A percentile compares a stretch with the other conserved stretches of the same genome.
Evolutionary conservation across 2,797 vertebrate species (phyloP).

Genomic region (Chrysocyon brachyurus): DNA sequence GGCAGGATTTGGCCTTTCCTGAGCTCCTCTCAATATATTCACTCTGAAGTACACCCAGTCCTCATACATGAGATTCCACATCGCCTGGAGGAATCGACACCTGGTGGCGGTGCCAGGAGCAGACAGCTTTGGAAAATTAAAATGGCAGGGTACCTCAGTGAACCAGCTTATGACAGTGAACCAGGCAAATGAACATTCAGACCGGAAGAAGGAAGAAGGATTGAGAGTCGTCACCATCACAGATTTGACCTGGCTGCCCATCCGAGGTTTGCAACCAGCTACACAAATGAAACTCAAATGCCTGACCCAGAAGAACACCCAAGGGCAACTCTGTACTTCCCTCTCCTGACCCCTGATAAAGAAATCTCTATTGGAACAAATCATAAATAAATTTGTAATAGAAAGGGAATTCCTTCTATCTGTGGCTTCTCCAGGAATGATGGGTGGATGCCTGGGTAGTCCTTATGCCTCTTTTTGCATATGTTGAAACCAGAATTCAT

Average conservation of each 20-base stretch:
- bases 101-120: not conserved
- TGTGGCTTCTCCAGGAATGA: not conserved
- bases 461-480: not conserved
- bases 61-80: conserved; percentile 6
- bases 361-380: not conserved
- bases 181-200: not conserved
- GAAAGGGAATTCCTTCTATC: conserved; percentile 34
- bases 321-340: not conserved
- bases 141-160: not conserved
- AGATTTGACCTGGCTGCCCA: not conserved
- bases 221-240: rapidly evolving
- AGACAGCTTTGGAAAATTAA: not conserved
- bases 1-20: not conserved
- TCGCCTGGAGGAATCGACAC: not conserved
- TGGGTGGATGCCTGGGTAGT: not conserved
- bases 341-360: not conserved
- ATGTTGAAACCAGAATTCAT: not conserved
- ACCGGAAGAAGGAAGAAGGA: not conserved
- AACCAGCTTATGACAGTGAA: not conserved
- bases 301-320: too few relatives aligned
- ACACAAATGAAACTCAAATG: not conserved
- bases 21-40: not conserved
- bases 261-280: not conserved
- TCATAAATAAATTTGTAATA: not conserved
- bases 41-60: conserved; percentile 5